Evolutionary conservation across 2,113 vertebrate genomes (phyloP).

Genomic region (Naja naja): DNA sequence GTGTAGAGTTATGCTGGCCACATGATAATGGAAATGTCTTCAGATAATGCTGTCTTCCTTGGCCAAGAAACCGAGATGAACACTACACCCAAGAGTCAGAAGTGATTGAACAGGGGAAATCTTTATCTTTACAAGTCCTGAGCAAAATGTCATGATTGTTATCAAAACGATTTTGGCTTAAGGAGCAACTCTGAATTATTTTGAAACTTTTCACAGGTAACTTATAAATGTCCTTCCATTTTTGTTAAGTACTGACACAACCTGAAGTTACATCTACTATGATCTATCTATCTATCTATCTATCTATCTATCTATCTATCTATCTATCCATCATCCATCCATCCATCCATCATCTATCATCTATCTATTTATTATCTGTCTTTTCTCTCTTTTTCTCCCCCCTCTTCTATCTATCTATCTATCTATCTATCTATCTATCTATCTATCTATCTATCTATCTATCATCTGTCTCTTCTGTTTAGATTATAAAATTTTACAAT

Average conservation of each 20-base stretch:
- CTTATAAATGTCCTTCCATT: background rate
- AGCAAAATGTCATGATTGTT: background rate
- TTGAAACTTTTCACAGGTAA: background rate
- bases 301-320: background rate
- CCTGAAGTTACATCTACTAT: too few species aligned
- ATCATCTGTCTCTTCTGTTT: too few species aligned
- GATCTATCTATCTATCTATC: background rate
- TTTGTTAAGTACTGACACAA: too few species aligned
- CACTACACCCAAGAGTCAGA: background rate
- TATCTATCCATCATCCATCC: too few species aligned
- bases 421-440: too few species aligned
- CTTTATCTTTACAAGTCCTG: background rate
- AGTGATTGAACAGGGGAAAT: too few species aligned
- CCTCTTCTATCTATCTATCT: too few species aligned
- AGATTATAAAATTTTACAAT: too few species aligned
- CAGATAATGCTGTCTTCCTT: background rate
- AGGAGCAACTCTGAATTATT: background rate
- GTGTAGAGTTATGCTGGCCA: background rate
- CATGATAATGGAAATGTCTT: background rate
- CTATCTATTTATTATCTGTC: too few species aligned
- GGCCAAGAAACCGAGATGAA: background rate
- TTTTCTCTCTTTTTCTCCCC: too few species aligned
- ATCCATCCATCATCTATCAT: too few species aligned
- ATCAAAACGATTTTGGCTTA: background rate
- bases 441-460: too few species aligned